Evolutionary conservation across 2,888 invertebrate species (phyloP).

Genomic region (Metallyticus violacea): DNA sequence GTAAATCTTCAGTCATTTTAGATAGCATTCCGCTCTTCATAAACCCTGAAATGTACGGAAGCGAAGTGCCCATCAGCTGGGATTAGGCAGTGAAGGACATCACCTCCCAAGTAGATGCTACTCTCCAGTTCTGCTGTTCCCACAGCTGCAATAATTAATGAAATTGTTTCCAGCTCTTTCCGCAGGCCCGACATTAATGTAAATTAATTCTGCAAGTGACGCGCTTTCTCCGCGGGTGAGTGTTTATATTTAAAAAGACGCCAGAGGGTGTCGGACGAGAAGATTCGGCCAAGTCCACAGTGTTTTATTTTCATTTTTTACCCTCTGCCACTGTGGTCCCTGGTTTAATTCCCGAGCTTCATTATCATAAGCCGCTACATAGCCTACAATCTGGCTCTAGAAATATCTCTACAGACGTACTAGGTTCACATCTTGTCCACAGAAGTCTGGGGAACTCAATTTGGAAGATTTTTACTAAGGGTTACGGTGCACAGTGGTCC

Average conservation of each 20-base stretch:
- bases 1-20: no score
- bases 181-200: not conserved
- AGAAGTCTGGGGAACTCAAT: no score
- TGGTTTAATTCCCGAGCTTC: not conserved
- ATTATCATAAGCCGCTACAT: not conserved
- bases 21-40: no score
- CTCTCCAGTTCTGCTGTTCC: not conserved
- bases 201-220: conserved; percentile 13
- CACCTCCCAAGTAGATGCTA: not conserved
- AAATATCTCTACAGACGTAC: not conserved
- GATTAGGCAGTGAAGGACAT: not conserved
- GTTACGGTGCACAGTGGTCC: no score
- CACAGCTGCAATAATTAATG: conserved; percentile 13
- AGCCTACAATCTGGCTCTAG: not conserved
- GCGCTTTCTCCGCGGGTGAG: not conserved
- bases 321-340: not conserved
- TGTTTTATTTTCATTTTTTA: not conserved
- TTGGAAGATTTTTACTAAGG: not conserved
- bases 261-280: not conserved
- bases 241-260: conserved; percentile 1
- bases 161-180: not conserved
- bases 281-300: not conserved
- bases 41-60: no score
- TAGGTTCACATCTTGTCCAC: no score
- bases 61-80: not conserved